A percentile compares a stretch with the other conserved stretches of the same genome.
Conservation (phyloP, 2,797 vertebrate genomes). For the Tragopan temminckii region DNA sequence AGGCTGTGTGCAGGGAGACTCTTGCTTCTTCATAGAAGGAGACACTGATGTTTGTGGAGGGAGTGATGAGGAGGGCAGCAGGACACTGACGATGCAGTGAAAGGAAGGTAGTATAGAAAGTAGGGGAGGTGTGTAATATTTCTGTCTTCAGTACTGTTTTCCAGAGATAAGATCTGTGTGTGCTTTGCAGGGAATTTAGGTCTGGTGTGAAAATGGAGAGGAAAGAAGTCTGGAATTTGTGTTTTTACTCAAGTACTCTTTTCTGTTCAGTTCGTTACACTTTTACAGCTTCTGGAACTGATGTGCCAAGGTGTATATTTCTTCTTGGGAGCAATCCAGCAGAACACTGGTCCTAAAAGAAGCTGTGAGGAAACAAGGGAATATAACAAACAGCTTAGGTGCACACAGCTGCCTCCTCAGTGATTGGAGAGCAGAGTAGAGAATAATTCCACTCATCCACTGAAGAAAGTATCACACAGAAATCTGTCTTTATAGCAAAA, state of each 20-base stretch:
- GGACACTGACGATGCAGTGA: neutral
- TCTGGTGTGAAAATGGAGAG: too few relatives aligned
- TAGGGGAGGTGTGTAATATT: neutral
- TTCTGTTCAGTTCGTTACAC: neutral
- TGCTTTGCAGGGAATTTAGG: neutral
- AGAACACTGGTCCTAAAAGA: neutral
- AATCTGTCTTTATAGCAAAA: neutral
- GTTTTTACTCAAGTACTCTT: neutral
- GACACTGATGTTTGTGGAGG: neutral
- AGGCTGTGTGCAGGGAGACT: neutral
- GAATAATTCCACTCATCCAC: neutral
- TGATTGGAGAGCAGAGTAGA: neutral
- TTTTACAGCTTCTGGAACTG: neutral
- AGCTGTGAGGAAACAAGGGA: neutral
- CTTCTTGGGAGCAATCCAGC: neutral
- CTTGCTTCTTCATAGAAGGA: neutral
- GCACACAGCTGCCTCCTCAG: neutral
- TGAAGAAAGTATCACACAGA: neutral
- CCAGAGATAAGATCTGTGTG: neutral
- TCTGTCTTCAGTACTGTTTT: neutral
- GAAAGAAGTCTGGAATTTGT: neutral
- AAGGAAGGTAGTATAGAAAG: neutral
- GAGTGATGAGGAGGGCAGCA: too few relatives aligned
- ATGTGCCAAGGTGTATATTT: neutral
- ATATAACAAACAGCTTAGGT: neutral